Base-by-base conservation (phyloP, 2,888 invertebrate genomes). In the Agrotis clavis region DNA sequence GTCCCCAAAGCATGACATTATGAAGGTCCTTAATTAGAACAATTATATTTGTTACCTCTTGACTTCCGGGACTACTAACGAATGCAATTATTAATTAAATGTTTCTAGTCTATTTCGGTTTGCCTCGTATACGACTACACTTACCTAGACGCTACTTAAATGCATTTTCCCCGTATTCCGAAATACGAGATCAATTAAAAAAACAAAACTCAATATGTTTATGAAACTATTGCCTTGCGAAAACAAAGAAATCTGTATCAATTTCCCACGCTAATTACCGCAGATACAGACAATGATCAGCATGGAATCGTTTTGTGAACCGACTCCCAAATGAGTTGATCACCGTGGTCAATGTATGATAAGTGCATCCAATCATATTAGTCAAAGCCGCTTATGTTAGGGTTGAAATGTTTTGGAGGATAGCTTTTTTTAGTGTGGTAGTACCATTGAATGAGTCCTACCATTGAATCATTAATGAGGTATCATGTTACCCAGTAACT, bases 271-370 rank as follows among this genome's bases (percentile, higher is more conserved):
- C 51, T 69, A 71, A 86, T 79, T 65, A 66, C 35, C 67, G 67
- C 30, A 61, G 35, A 5, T 30, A 59, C 67, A 56, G 13, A 61
- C 60, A 21, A n/a, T 57, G 51, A 50, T 57, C 19, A 64, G 21
- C 64, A 60, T 73, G 74, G 56, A 54, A 67, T 73, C 71, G 35
- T 78, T 69, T 69, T 35, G 73, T 75, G 77, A 56, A 65, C 72
- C 65, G 70, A 76, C 81, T 64, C 63, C 45, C 59, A 64, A 77
- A 77, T 65, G 66, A 70, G 75, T 73, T 70, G 73, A 86, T 76
- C 51, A 59, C 79, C 83, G 81, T 79, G 62, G 47, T 68, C 51
- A 85, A 84, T 86, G 75, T 71, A 74, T 83, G 85, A 85, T 86
- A 64, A 77, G 74, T 79, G 82, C 62, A 56, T 51, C 79, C 50